Evolutionary conservation across 2,797 vertebrate genomes (phyloP).

Genomic region (Sphenopsis melanotis): DNA sequence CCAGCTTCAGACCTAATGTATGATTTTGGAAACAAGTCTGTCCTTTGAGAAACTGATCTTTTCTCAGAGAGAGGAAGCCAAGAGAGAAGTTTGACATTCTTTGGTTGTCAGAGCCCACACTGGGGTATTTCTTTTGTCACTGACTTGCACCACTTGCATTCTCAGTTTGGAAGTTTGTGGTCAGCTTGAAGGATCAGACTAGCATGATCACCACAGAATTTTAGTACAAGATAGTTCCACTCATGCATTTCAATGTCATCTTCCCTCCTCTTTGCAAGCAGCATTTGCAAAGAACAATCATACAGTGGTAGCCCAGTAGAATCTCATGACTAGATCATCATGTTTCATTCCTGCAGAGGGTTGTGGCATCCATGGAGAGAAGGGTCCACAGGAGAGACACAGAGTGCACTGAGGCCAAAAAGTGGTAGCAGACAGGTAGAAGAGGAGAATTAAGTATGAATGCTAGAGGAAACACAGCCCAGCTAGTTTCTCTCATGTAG

Average conservation of each 20-base stretch:
- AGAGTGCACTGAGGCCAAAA: neutral
- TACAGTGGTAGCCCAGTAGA: fast-evolving
- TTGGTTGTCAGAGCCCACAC: neutral
- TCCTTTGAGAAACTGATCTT: neutral
- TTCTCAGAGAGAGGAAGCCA: neutral
- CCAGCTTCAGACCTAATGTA: neutral
- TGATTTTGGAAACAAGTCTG: neutral
- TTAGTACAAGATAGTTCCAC: neutral
- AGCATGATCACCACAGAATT: neutral
- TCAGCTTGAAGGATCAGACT: neutral
- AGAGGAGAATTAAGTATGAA: neutral
- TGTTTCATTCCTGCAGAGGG: neutral
- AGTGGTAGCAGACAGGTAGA: neutral
- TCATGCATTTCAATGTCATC: neutral
- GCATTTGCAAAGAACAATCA: neutral
- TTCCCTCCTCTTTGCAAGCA: neutral
- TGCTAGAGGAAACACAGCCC: neutral
- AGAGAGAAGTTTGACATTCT: neutral
- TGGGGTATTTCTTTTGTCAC: neutral
- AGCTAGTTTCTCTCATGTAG: neutral
- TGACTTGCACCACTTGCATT: neutral
- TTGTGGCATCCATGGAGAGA: neutral
- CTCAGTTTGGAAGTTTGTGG: neutral
- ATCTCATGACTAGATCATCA: neutral
- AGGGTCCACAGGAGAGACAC: neutral